Evolutionary conservation across 1,140 invertebrate genomes (phyloP), one percentile per base, ranked within the genome.

Genomic region (Brachionus koreanus): DNA sequence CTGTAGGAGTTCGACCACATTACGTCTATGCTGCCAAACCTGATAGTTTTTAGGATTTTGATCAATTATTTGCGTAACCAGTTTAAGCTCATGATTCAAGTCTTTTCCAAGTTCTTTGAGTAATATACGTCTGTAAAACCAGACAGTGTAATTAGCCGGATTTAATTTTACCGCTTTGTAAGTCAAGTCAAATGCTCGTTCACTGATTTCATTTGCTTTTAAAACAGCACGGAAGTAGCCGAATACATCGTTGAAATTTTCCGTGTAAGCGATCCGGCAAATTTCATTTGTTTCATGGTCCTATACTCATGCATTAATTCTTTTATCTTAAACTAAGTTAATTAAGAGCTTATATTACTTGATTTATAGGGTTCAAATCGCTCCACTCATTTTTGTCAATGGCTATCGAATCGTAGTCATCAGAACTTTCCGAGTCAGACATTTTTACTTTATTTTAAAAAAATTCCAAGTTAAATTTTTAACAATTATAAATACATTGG

Each of bases 41-140:
- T 98, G 96, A 90, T 99, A 99, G 88, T 98, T 99, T 89, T 99
- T 99, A 0, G 94, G 93, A 88, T 96, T 93, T n/a, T 93, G 91
- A 84, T 92, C 90, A 83, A 98, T 98, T 49, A 97, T 92, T 79
- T 91, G 89, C 82, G 93, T 90, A 13, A 94, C 92, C 89, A 94
- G 98, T 63, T 92, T 89, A 67, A 99, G 88, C 90, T 99, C 98
- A 72, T 92, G 89, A 79, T 90, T 87, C 3, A 98, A 88, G 89
- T 98, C 92, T 85, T 92, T 92, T 0, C 92, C 91, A 39, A 99
- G 87, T 39, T 91, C 91, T 87, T 93, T 92, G 25, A 91, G 94
- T 65, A 98, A 91, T 84, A 95, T 92, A 86, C 97, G 90, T 85
- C 97, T 92, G 88, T 88, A 92, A 89, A 90, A 95, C 97, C 97